These are phyloP conservation scores for Podargus strigoides DNA, from an alignment of 2,797 vertebrate species.

Conservation along the genomic window DNA sequence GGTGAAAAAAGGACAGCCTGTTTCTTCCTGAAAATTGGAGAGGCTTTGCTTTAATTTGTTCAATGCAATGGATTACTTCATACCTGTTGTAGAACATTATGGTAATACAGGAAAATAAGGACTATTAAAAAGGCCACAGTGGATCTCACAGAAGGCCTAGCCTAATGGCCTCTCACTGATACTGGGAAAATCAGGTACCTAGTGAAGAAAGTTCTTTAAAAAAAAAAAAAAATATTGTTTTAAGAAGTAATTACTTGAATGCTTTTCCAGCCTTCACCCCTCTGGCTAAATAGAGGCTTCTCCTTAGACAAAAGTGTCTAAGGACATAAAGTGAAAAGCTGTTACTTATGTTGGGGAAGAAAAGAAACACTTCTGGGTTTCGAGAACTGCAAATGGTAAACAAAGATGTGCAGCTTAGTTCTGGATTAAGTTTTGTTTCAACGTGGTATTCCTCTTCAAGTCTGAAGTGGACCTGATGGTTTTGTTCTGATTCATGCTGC, in stretches of 20 bases:
- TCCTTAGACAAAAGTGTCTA: background rate
- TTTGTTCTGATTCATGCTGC: background rate
- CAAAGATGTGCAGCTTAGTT: background rate
- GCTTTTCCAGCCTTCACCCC: background rate
- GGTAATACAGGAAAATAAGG: background rate
- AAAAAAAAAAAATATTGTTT: background rate
- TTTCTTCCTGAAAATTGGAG: background rate
- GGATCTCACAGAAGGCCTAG: background rate
- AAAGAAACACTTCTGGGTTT: background rate
- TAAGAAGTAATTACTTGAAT: background rate
- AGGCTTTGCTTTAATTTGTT: background rate
- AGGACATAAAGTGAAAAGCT: background rate
- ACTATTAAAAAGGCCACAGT: background rate
- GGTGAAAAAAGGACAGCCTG: background rate
- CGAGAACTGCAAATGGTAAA: background rate
- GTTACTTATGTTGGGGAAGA: background rate
- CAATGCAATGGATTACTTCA: background rate
- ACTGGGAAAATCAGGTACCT: background rate
- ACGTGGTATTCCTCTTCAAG: background rate
- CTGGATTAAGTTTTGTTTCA: background rate
- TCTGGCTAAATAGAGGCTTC: background rate
- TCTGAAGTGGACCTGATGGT: background rate
- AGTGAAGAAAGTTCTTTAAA: background rate
- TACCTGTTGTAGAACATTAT: background rate
- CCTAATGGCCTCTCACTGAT: background rate